Evolutionary conservation across 2,888 invertebrate genomes (phyloP).

Genomic region (Pachycephus smyrnensis): DNA sequence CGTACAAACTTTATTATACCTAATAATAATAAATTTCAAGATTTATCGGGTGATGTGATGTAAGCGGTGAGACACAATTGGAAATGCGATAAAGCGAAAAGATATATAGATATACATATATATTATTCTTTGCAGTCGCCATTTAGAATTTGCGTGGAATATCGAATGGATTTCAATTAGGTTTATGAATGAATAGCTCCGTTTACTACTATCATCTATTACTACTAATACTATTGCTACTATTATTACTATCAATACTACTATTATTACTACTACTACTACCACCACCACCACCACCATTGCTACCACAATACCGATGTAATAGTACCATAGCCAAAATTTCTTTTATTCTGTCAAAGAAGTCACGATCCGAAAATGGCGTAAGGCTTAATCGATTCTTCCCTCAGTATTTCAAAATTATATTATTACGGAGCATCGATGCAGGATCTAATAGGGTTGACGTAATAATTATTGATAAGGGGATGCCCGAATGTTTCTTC

Average conservation of each 20-base stretch:
- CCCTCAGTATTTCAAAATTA: background rate
- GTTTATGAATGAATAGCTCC: background rate
- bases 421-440: background rate
- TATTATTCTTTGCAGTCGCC: background rate
- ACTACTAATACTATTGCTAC: background rate
- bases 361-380: background rate
- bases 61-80: background rate
- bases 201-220: slow-evolving; percentile 3
- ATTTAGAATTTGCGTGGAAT: background rate
- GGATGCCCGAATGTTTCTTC: background rate
- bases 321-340: background rate
- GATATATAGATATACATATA: background rate
- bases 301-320: background rate
- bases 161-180: background rate
- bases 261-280: background rate
- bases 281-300: background rate
- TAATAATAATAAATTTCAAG: slow-evolving; percentile 20
- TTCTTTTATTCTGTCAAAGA: background rate
- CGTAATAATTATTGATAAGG: background rate
- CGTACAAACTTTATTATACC: slow-evolving; percentile 48
- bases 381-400: background rate
- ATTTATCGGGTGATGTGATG: slow-evolving; percentile 11
- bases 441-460: background rate
- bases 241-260: background rate
- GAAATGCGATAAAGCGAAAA: background rate